Conservation (phyloP, 2,888 invertebrate genomes). For the Drosophila phalerata region DNA sequence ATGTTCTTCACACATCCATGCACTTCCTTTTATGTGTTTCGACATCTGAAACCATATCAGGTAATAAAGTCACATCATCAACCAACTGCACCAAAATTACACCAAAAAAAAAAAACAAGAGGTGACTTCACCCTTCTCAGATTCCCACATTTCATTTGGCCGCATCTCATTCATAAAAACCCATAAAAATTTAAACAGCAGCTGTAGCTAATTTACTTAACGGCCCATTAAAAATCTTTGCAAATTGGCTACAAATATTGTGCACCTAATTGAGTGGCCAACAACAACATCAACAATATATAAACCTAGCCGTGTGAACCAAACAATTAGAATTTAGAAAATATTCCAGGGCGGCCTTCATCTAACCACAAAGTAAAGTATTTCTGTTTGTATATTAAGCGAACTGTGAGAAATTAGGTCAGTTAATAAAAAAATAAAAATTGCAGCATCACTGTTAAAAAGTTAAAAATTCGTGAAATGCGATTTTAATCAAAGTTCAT, state of each 20-base stretch:
- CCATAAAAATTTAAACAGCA: slow-evolving; percentile 60
- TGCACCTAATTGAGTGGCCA: slow-evolving; percentile 48
- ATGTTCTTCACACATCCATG: slow-evolving; percentile 37
- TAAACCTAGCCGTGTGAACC: slow-evolving; percentile 58
- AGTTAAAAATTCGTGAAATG: slow-evolving; percentile 45
- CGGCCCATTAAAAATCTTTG: slow-evolving; percentile 62
- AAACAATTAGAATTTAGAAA: slow-evolving; percentile 46
- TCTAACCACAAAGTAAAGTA: slow-evolving; percentile 2
- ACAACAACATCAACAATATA: slow-evolving; percentile 12
- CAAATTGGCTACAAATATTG: slow-evolving; percentile 51
- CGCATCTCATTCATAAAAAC: slow-evolving; percentile 48
- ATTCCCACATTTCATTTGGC: slow-evolving; percentile 61
- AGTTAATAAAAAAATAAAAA: slow-evolving; percentile 46
- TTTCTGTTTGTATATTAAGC: slow-evolving; percentile 24
- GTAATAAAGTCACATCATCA: slow-evolving; percentile 1
- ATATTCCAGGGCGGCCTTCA: slow-evolving; percentile 13
- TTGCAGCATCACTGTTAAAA: slow-evolving; percentile 69
- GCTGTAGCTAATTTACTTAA: slow-evolving; percentile 69
- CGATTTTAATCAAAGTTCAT: slow-evolving; percentile 66
- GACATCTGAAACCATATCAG: slow-evolving; percentile 5
- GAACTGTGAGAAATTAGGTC: slow-evolving; percentile 56
- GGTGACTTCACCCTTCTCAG: slow-evolving; percentile 22
- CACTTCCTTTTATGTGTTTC: slow-evolving; percentile 1
- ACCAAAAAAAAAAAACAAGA: slow-evolving; percentile 10
- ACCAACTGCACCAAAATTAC: slow-evolving; percentile 30